Evolutionary conservation across 2,888 invertebrate species (phyloP), one percentile per base, ranked within the genome.

Genomic region (Acleris cristana): DNA sequence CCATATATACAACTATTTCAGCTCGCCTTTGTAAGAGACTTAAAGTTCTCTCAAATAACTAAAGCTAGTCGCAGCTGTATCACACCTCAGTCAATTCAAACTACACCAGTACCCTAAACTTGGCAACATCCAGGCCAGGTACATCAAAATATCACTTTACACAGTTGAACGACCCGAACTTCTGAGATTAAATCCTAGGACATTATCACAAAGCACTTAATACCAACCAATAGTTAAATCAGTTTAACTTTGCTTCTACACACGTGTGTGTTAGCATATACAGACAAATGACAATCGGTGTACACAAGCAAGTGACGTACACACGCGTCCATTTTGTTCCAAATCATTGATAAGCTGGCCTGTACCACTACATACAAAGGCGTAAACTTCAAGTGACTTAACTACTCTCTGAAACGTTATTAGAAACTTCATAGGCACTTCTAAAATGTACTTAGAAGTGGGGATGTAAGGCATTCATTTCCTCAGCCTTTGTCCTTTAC

Each of bases 81-180:
- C 40, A 10, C 14, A 40, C 12, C 40, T 40, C 3, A 40, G 40
- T 40, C 14, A 40, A n/a, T 18, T 48, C 48, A n/a, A 48, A 48
- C n/a, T 18, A 45, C 3, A 21, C 40, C 26, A 58, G 14, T 45
- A 18, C 58, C 26, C 45, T 3, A 58, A 58, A 58, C 23, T 26
- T 58, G 6, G 6, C 2, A 58, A 26, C 18, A 52, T 19, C 45
- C 19, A 52, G 56, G 18, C 14, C 56, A 61, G 66, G 56, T 66
- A 66, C 56, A 62, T 66, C 61, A 66, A 62, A 66, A 56, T 62
- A 66, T 56, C 66, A 66, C 64, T 57, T 57, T 51, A 53, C 53
- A 64, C 58, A 40, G 40, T 40, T 40, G 51, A 30, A 52, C 30
- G 30, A 56, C 61, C 40, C 60, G 30, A 65, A 65, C 26, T 65